These are phyloP conservation scores for Mixornis gularis DNA, from an alignment of 2,113 vertebrate genomes.

Conservation along the genomic window DNA sequence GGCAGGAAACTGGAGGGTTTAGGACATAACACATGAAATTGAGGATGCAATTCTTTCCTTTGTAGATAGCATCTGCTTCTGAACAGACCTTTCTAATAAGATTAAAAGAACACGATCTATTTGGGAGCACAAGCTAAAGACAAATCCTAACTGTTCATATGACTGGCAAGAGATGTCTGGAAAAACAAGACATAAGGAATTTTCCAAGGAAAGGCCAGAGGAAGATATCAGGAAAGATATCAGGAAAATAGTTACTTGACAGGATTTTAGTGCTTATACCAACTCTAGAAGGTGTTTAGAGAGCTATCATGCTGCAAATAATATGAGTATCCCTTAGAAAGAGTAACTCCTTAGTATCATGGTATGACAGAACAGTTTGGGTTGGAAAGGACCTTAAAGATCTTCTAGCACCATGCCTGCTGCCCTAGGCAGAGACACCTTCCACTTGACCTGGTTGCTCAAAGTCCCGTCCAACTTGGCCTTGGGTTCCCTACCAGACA, in stretches of 20 bases:
- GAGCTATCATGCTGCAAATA: background rate
- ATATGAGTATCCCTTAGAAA: background rate
- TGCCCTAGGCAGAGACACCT: background rate
- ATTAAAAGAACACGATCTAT: accelerated
- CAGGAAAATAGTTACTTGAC: background rate
- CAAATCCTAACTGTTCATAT: background rate
- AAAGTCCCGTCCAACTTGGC: background rate
- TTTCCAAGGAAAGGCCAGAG: background rate
- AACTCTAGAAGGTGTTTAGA: background rate
- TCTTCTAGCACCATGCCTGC: background rate
- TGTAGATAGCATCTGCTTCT: background rate
- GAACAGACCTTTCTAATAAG: background rate
- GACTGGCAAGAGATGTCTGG: background rate
- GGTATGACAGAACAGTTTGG: background rate
- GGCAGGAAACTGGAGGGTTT: background rate
- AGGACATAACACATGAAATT: background rate
- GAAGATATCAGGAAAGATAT: no score
- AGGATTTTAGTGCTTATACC: background rate
- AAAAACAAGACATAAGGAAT: background rate
- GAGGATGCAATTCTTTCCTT: background rate
- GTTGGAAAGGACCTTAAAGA: background rate
- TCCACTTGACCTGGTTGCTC: background rate
- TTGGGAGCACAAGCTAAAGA: background rate
- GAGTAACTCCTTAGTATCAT: background rate
- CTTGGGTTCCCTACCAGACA: background rate